These are phyloP conservation scores for Diloba caeruleocephala DNA, from an alignment of 2,888 invertebrate genomes.

Conservation along the genomic window DNA sequence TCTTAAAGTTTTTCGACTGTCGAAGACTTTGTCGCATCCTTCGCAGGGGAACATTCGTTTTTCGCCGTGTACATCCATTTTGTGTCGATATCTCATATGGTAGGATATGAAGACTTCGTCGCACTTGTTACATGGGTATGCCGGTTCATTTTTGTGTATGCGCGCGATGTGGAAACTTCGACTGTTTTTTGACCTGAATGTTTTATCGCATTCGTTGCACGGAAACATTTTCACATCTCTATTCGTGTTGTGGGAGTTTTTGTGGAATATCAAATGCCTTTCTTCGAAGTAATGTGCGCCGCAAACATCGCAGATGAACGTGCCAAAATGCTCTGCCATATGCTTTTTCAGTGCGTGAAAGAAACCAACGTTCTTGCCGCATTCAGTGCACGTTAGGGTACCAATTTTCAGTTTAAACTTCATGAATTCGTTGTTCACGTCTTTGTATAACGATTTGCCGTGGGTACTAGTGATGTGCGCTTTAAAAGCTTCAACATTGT, in stretches of 20 bases:
- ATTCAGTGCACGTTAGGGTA: slow-evolving; percentile 66
- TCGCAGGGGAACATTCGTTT: slow-evolving; percentile 63
- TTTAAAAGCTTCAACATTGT: slow-evolving; percentile 67
- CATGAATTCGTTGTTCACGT: slow-evolving; percentile 68
- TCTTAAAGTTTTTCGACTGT: slow-evolving; percentile 61
- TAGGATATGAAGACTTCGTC: slow-evolving; percentile 58
- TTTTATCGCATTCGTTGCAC: slow-evolving; percentile 73
- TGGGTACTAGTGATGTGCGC: slow-evolving; percentile 66
- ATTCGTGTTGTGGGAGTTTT: slow-evolving; percentile 23
- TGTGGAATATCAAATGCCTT: slow-evolving; percentile 68
- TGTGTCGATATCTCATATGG: slow-evolving; percentile 58
- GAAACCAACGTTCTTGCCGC: slow-evolving; percentile 62
- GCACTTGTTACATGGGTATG: slow-evolving; percentile 63
- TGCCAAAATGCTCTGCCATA: slow-evolving; percentile 67
- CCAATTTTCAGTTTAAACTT: slow-evolving; percentile 70
- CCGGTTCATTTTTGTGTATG: slow-evolving; percentile 61
- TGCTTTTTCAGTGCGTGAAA: slow-evolving; percentile 65
- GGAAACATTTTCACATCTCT: slow-evolving; percentile 54
- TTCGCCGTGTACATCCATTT: slow-evolving; percentile 65
- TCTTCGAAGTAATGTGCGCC: slow-evolving; percentile 74
- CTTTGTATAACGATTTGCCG: slow-evolving; percentile 55
- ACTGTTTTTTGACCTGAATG: slow-evolving; percentile 62
- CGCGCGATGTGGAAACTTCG: slow-evolving; percentile 56
- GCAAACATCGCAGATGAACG: slow-evolving; percentile 68
- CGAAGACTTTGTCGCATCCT: slow-evolving; percentile 67